phyloP scores from a whole-genome alignment of 1,140 invertebrate genomes.

The Drosophila novamexicana region DNA sequence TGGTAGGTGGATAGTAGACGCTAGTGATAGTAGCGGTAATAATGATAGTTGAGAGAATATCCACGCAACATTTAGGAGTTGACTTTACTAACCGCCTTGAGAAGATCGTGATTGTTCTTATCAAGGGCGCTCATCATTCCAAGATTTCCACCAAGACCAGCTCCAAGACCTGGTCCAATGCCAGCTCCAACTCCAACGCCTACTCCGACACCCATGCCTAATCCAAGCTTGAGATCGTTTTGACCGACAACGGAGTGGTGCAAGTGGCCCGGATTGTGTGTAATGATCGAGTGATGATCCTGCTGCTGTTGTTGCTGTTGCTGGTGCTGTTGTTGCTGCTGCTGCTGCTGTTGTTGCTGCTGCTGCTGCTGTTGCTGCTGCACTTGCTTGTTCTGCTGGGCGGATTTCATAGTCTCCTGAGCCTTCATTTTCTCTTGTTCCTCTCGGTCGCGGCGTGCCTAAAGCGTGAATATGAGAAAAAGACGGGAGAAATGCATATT shows the following conservation, averaged over 20 bases:
- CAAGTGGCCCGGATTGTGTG: conserved; percentile 84
- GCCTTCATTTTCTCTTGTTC: conserved; percentile 96
- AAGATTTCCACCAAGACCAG: conserved; percentile 79
- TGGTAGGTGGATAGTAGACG: conserved; percentile 27
- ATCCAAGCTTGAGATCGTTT: conserved; percentile 83
- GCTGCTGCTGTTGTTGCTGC: conserved; percentile 86
- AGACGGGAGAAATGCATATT: neutral
- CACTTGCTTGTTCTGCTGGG: conserved; percentile 88
- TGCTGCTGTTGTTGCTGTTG: conserved; percentile 86
- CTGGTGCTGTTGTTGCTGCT: conserved; percentile 86
- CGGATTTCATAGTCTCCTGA: conserved; percentile 93
- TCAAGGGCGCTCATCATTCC: conserved; percentile 85
- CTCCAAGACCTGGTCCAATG: conserved; percentile 60
- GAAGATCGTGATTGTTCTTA: conserved; percentile 86
- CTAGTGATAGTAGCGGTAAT: conserved; percentile 43
- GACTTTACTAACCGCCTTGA: conserved; percentile 87
- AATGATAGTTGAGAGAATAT: conserved; percentile 39
- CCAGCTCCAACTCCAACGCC: conserved; percentile 65
- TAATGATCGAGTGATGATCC: conserved; percentile 85
- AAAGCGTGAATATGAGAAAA: neutral
- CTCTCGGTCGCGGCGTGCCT: conserved; percentile 92
- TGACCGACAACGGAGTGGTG: conserved; percentile 84
- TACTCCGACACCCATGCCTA: conserved; percentile 75
- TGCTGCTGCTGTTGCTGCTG: conserved; percentile 87
- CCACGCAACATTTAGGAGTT: conserved; percentile 85